These are phyloP conservation scores for Metallyticus violacea DNA, from an alignment of 2,888 invertebrate genomes.

Conservation along the genomic window DNA sequence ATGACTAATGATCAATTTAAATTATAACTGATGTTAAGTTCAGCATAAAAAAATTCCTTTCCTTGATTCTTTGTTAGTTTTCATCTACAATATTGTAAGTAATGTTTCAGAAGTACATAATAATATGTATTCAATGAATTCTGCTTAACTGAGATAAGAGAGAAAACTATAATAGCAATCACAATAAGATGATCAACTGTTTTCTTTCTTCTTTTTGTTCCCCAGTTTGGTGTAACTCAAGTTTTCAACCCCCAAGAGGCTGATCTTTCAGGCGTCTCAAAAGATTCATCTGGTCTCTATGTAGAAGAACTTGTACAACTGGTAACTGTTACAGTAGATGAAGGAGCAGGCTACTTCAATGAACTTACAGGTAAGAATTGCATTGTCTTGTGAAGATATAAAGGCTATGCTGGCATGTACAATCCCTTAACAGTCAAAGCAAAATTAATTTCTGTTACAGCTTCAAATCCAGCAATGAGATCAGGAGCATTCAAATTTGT, in stretches of 20 bases:
- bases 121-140: no score
- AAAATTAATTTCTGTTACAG: neutral
- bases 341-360: conserved; percentile 51
- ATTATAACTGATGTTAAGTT: no score
- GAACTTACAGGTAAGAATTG: conserved; percentile 49
- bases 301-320: conserved; percentile 65
- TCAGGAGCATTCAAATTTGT: conserved; percentile 36
- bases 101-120: no score
- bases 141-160: no score
- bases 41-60: no score
- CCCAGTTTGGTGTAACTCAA: conserved; percentile 55
- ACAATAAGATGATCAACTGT: neutral
- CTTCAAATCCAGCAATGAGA: neutral
- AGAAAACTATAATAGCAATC: no score
- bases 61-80: no score
- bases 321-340: conserved; percentile 61
- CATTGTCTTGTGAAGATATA: neutral
- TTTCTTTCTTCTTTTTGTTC: neutral
- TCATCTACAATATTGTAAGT: no score
- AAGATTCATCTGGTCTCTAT: conserved; percentile 58
- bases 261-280: conserved; percentile 57
- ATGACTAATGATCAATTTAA: no score
- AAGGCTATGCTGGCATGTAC: neutral
- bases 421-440: neutral
- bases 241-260: conserved; percentile 57